Base-by-base conservation (phyloP, 1,140 invertebrate species). In the Drosophila orena region DNA sequence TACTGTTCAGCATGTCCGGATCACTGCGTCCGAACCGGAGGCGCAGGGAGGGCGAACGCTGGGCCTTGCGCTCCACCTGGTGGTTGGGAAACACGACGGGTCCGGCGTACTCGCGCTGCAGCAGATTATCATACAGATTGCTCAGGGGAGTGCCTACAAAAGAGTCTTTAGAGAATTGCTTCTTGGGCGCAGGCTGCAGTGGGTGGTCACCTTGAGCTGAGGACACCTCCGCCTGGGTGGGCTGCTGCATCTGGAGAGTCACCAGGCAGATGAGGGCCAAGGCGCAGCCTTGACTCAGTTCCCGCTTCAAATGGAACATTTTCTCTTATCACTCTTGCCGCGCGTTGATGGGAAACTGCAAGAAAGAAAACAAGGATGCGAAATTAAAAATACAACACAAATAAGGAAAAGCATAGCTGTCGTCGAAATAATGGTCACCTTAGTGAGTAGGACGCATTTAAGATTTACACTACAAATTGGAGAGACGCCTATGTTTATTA, bases 11-110 rank as follows among this genome's bases (percentile, higher is more conserved):
- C 74, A 88, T 84, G 17, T 91, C 79, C 1, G 95, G 95, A 91
- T 96, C 95, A n/a, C 95, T 95, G 46, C 95, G 93, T 46, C 95
- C 95, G 80, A 96, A 96, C 38, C 95, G 94, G 6, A 96, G 93
- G 22, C 95, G 93, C 17, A 96, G 85, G 0, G 95, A 95, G 0
- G 95, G 95, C 7, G 95, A 95, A 22, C 95, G 93, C 61, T 95
- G 95, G 6, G 95, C 95, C 92, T 96, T 96, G 76, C 95, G 94
- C 24, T 95, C 95, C 24, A 96, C 93, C 68, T 95, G 94, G 90
- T 96, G 95, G 10, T 93, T 90, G 34, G 91, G 91, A 62, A 92
- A 92, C 17, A 89, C 77, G 15, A 92, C 68, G 2, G 91, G 91
- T 0, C 86, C 91, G 27, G 91, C 80, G 54, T 92, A 92, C 66